phyloP scores from a whole-genome alignment of 92 coral and sea anemone species.

The Parazoanthus atlanticus region DNA sequence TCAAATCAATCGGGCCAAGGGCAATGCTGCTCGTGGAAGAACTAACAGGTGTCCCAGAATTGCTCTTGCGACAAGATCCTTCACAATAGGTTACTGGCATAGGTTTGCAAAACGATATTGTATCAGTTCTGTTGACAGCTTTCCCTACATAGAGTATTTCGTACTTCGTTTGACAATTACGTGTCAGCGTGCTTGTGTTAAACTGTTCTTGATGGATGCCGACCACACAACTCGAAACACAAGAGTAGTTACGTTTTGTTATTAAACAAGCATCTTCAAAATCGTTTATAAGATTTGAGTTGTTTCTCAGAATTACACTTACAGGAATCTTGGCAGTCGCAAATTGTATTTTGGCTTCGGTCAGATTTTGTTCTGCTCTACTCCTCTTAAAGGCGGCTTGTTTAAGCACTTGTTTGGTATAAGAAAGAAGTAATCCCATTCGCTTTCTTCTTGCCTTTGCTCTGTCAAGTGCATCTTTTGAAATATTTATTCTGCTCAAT shows the following conservation, averaged over 20 bases:
- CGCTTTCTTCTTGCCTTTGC: not conserved
- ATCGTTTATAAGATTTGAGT: not conserved
- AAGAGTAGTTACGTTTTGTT: slow-evolving; percentile 14
- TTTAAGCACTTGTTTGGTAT: not conserved
- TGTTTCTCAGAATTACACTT: slow-evolving; percentile 3
- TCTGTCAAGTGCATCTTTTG: slow-evolving; percentile 10
- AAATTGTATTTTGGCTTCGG: not conserved
- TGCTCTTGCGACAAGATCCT: slow-evolving; percentile 11
- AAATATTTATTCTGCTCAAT: slow-evolving; percentile 23
- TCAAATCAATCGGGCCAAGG: slow-evolving; percentile 8
- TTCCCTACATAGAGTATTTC: not conserved
- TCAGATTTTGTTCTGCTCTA: slow-evolving; percentile 14
- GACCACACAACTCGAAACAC: slow-evolving; percentile 28
- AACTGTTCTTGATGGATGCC: slow-evolving; percentile 2
- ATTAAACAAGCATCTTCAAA: slow-evolving; percentile 27
- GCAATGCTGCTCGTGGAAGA: not conserved
- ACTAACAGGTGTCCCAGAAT: not conserved
- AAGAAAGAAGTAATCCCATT: not conserved
- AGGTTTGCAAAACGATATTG: not conserved
- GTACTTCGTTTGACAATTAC: slow-evolving; percentile 26
- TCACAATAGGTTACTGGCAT: not conserved
- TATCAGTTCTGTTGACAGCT: not conserved
- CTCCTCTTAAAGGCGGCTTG: not conserved
- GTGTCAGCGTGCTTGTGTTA: slow-evolving; percentile 23
- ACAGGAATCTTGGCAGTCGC: not conserved